Conservation (phyloP, 2,888 invertebrate species). For the Strigamia crassipes region DNA sequence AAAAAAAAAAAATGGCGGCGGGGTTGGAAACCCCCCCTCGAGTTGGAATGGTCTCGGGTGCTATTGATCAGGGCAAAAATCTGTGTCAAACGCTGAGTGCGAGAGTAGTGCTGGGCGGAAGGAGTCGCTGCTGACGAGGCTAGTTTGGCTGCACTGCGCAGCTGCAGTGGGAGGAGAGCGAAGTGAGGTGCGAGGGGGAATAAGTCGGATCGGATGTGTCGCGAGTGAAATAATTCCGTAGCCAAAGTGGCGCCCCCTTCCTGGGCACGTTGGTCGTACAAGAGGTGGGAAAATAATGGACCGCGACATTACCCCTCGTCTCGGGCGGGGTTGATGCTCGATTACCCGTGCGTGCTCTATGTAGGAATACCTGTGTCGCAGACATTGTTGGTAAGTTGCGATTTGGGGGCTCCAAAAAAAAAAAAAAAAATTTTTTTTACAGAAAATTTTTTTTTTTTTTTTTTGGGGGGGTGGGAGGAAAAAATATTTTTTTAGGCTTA, state of each 20-base stretch:
- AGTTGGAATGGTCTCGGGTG: not conserved
- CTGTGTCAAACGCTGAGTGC: not conserved
- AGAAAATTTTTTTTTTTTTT: too few relatives aligned
- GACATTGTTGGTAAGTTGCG: constrained; percentile 41
- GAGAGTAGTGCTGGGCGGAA: constrained; percentile 1
- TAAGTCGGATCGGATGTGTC: constrained; percentile 4
- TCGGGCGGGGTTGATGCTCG: constrained; percentile 37
- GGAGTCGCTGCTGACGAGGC: not conserved
- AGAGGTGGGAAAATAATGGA: constrained; percentile 27
- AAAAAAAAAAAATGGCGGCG: too few relatives aligned
- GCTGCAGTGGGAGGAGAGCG: constrained; percentile 31
- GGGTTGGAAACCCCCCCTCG: not conserved
- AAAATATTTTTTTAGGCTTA: not conserved
- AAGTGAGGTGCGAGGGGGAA: not conserved
- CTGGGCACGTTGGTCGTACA: constrained; percentile 1
- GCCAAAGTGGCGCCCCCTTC: constrained; percentile 45
- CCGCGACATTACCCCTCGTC: constrained; percentile 19
- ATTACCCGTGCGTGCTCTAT: constrained; percentile 39
- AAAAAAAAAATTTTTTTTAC: too few relatives aligned
- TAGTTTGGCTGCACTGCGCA: constrained; percentile 26
- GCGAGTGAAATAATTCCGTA: not conserved
- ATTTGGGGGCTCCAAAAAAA: not conserved
- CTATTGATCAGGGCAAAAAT: constrained; percentile 10
- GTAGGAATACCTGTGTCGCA: constrained; percentile 43
- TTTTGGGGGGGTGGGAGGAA: not conserved